Base-by-base conservation (phyloP, 2,888 invertebrate genomes). In the Tiphia femorata region DNA sequence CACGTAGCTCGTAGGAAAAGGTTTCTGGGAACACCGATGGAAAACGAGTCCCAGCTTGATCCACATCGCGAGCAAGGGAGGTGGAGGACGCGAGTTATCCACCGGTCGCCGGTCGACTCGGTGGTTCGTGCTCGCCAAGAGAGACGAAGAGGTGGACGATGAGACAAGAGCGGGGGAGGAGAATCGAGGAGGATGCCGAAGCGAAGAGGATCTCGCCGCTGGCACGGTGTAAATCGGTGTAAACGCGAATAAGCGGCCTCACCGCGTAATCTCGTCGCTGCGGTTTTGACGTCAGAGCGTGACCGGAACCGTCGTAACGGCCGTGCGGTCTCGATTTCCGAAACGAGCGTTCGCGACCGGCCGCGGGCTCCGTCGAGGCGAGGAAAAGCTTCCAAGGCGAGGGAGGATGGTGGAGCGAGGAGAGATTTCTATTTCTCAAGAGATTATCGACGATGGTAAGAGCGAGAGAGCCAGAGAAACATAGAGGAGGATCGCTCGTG, bases 221-320 rank as follows among this genome's bases (percentile, higher is more conserved):
- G 12, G 20, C 25, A 62, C n/a, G 58, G 59, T 58, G 65, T 44
- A 54, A 65, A 62, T 58, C 58, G 67, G 64, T 51, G 70, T 67
- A 74, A 76, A 74, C 64, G 68, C 70, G 71, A 75, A 75, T 78
- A 76, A 77, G 66, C 70, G 69, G 64, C 66, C 67, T 62, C 64
- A 61, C 71, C 71, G 67, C 70, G 75, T 66, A 75, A 75, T 76
- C 70, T 68, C 51, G 54, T 58, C 58, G 62, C 64, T 73, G 76
- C 70, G 76, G 75, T 75, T 74, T 75, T 67, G 60, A 63, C 66
- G 68, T 64, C 55, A 64, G 61, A 64, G 67, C 64, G 64, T 62
- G 57, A 67, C 67, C 63, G 25, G 43, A 40, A 43, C 46, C 25
- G 17, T 49, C 6, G 37, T 64, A 67, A 67, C 67, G 63, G 60